A percentile compares a stretch with the other conserved stretches of the same genome.
phyloP scores from a whole-genome alignment of 1,140 invertebrate genomes.

The Drosophila watanabei region DNA sequence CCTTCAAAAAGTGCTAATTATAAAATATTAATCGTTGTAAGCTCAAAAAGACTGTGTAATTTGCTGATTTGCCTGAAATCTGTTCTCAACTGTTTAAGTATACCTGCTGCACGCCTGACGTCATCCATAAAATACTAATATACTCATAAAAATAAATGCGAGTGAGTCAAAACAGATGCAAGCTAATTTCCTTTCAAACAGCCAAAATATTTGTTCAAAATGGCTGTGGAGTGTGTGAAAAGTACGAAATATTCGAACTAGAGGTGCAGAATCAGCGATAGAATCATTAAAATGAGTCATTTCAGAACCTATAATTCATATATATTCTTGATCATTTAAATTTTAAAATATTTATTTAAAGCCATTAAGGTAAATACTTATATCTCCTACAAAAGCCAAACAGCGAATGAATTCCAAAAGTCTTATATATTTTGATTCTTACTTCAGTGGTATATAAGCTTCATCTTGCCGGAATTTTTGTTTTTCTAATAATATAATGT shows the following conservation, averaged over 20 bases:
- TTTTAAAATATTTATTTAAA: too few relatives aligned
- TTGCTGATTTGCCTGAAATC: neutral
- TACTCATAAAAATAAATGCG: slow-evolving; percentile 4
- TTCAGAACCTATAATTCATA: neutral
- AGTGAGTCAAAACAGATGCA: slow-evolving; percentile 39
- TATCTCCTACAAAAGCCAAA: too few relatives aligned
- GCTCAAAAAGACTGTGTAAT: neutral
- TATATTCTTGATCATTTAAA: neutral
- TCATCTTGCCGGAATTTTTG: too few relatives aligned
- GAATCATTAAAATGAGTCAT: neutral
- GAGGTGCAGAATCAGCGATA: neutral
- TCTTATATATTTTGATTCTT: too few relatives aligned
- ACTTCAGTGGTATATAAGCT: too few relatives aligned
- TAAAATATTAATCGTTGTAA: neutral
- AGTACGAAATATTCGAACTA: neutral
- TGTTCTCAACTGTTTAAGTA: slow-evolving; percentile 4
- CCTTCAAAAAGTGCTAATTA: neutral
- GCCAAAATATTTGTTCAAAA: neutral
- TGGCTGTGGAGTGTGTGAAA: neutral
- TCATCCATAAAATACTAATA: slow-evolving; percentile 1
- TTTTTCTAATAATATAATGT: too few relatives aligned
- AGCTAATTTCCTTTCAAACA: slow-evolving; percentile 13
- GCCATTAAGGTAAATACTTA: too few relatives aligned
- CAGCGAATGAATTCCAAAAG: too few relatives aligned
- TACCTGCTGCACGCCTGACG: slow-evolving; percentile 5